Base-by-base conservation (phyloP, 2,113 vertebrate genomes). In the Odocoileus hemionus region DNA sequence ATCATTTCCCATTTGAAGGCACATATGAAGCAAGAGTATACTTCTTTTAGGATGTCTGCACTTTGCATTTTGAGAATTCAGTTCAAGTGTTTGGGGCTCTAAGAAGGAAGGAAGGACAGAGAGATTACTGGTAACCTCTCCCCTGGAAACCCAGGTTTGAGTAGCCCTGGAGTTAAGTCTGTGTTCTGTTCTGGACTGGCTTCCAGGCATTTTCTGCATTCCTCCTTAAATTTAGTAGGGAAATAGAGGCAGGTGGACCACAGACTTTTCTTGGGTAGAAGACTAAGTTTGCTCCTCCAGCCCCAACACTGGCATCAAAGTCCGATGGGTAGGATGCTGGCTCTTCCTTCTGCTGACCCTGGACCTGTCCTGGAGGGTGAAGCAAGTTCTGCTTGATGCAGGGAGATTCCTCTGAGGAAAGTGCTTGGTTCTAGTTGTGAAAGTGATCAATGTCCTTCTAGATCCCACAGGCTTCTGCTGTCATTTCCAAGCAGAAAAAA, bases 401-500 rank as follows among this genome's bases (percentile, higher is more conserved):
- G 45, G 17, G 30, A 39, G 39, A 36, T 74, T 83, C 70, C 85
- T 45, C 21, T 26, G 16, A 50, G 45, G 2, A 74, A 76, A 86
- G 60, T 74, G 5, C 2, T 64, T 33, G 78, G n/a, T 15, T 93
- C 26, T 33, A 70, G 28, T 52, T 30, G 39, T 33, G 74, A 55
- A 55, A 33, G 80, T 28, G 36, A 79, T 23, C 13, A 13, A 39
- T 90, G 26, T 70, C 45, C 36, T 60, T 55, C 39, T 21, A 70
- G 88, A 23, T 26, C 7, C 33, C 8, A 64, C 78, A 83, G 86
- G 21, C 86, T 19, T 70, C 58, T 0, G 2, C 67, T 89, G 28
- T 84, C 84, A 86, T 55, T 88, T 89, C 55, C 47, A 57, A 55
- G 60, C 36, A 87, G 80, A 26, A 83, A 61, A 89, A 86, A 89